Evolutionary conservation across 2,113 vertebrate genomes (phyloP).

Genomic region (Drymodes brunneopygia): DNA sequence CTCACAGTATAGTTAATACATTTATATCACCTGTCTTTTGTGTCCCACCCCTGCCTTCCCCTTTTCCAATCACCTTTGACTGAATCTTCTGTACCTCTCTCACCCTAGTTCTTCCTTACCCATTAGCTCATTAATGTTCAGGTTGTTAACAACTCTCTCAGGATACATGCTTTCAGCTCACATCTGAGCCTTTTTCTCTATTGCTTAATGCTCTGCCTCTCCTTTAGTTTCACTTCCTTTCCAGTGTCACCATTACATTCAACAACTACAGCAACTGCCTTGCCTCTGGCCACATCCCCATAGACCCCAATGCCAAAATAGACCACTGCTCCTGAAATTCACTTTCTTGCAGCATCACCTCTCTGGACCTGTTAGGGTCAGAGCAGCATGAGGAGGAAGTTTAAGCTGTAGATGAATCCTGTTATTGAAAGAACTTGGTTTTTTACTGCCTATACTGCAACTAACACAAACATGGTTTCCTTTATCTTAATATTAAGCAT

Average conservation of each 20-base stretch:
- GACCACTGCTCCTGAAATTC: background rate
- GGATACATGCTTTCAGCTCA: background rate
- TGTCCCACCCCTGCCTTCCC: background rate
- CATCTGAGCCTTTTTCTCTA: background rate
- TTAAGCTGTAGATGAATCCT: background rate
- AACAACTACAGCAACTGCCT: background rate
- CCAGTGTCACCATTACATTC: background rate
- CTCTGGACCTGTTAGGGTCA: background rate
- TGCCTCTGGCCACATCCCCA: background rate
- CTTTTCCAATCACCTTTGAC: background rate
- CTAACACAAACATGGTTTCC: background rate
- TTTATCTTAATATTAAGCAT: background rate
- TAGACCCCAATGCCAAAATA: background rate
- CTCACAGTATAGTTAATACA: background rate
- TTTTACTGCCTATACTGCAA: background rate
- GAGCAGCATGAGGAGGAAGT: accelerated
- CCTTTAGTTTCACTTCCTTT: background rate
- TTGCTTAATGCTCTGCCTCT: background rate
- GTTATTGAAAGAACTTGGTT: background rate
- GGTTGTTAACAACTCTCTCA: background rate
- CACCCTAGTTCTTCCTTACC: background rate
- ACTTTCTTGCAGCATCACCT: background rate
- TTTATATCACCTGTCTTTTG: background rate
- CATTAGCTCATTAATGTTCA: background rate
- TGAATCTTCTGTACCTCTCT: background rate